Percentiles rank a stretch among this genome's conserved stretches.
phyloP scores from a whole-genome alignment of 2,888 invertebrate species.

The Tiliacea aurago region DNA sequence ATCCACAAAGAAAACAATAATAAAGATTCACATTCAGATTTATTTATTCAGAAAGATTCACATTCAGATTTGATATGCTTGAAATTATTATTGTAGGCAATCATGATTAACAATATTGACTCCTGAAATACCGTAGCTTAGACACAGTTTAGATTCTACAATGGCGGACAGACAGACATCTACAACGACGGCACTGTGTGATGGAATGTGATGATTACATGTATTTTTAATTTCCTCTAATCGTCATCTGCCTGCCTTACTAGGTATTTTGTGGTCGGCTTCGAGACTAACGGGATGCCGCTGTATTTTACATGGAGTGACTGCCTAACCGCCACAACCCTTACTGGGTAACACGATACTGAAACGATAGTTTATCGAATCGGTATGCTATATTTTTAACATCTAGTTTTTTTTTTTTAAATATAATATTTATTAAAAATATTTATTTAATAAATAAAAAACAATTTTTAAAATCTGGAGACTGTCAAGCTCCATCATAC shows the following conservation, averaged over 20 bases:
- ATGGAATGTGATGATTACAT: not conserved
- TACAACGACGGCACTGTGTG: not conserved
- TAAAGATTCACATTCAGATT: constrained; percentile 4
- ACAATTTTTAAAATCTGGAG: too few species aligned
- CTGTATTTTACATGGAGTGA: not conserved
- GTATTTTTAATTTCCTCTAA: not conserved
- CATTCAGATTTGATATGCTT: constrained; percentile 7
- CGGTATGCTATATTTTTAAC: not conserved
- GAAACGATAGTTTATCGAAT: not conserved
- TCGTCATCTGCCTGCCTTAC: not conserved
- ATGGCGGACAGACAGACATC: not conserved
- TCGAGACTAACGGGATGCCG: too few species aligned
- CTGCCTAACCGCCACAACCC: not conserved
- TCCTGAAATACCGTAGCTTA: not conserved
- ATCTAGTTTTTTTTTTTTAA: too few species aligned
- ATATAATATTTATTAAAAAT: too few species aligned
- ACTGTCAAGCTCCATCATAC: not conserved
- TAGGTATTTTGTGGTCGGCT: too few species aligned
- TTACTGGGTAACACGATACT: not conserved
- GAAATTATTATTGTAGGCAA: not conserved
- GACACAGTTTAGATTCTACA: not conserved
- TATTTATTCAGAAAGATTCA: constrained; percentile 10
- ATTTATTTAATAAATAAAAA: too few species aligned
- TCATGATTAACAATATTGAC: not conserved
- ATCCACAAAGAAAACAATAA: not conserved